A percentile compares a stretch with the other conserved stretches of the same genome.
Conservation (phyloP, 2,797 vertebrate species). For the Pampus argenteus region DNA sequence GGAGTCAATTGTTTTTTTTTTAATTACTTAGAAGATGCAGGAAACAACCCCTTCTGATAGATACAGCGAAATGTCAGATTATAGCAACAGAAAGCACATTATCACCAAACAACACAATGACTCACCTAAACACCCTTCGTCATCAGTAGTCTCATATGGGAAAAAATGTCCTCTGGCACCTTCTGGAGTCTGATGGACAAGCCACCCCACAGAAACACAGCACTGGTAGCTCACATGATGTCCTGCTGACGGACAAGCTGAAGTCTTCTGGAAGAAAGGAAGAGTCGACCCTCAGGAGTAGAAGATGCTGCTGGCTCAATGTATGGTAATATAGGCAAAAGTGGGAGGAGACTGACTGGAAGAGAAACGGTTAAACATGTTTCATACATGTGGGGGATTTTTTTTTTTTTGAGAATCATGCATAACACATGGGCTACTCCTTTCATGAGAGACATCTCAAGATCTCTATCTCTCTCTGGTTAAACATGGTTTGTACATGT, state of each 20-base stretch:
- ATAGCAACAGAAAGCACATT: too few species aligned
- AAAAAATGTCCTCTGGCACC: constrained; percentile 84
- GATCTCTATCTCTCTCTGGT: too few species aligned
- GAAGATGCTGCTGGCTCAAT: constrained; percentile 20
- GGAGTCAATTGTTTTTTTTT: not conserved
- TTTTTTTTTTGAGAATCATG: not conserved
- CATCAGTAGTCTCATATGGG: too few species aligned
- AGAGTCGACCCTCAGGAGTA: too few species aligned
- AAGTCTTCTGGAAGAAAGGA: constrained; percentile 20
- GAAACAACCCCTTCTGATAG: too few species aligned
- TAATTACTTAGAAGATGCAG: too few species aligned
- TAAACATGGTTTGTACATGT: too few species aligned
- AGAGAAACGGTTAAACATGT: constrained; percentile 62
- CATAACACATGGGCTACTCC: constrained; percentile 27
- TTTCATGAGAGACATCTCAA: constrained; percentile 40
- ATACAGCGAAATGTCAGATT: too few species aligned
- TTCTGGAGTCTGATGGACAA: constrained; percentile 86
- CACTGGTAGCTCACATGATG: constrained; percentile 67
- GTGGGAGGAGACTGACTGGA: constrained; percentile 66
- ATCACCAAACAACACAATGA: too few species aligned
- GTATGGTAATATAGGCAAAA: constrained; percentile 64
- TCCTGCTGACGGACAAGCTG: too few species aligned
- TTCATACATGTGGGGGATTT: constrained; percentile 34
- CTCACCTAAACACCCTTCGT: too few species aligned
- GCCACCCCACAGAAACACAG: constrained; percentile 83